phyloP scores from a whole-genome alignment of 2,888 invertebrate genomes.

The Xanthorhoe designata region DNA sequence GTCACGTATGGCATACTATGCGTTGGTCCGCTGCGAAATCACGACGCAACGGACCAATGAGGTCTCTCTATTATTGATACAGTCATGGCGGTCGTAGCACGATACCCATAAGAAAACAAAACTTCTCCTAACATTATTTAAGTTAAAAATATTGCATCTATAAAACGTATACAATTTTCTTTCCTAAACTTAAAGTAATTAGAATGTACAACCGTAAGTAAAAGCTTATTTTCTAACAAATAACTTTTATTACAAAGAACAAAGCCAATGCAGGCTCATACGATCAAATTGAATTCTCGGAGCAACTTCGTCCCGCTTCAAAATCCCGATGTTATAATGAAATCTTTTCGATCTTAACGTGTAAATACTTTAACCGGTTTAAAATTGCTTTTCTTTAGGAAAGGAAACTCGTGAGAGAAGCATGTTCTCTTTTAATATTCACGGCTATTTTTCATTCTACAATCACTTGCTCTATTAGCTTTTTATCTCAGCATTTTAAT shows the following conservation, averaged over 20 bases:
- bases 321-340: slow-evolving; percentile 56
- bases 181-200: neutral
- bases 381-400: slow-evolving; percentile 4
- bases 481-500: no score
- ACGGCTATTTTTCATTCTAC: neutral
- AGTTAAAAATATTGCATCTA: neutral
- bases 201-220: neutral
- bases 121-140: no score
- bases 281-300: slow-evolving; percentile 68
- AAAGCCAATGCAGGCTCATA: slow-evolving; percentile 48
- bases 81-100: no score
- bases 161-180: neutral
- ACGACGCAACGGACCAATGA: no score
- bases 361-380: slow-evolving; percentile 21
- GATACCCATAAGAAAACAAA: no score
- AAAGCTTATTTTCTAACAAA: neutral
- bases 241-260: slow-evolving; percentile 36
- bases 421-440: neutral
- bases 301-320: slow-evolving; percentile 54
- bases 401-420: neutral
- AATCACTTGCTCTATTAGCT: neutral
- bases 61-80: no score
- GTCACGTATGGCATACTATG: no score
- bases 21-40: no score
- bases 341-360: slow-evolving; percentile 44